Evolutionary conservation across 2,888 invertebrate species (phyloP), one percentile per base, ranked within the genome.

Genomic region (Oscheius myriophilus): DNA sequence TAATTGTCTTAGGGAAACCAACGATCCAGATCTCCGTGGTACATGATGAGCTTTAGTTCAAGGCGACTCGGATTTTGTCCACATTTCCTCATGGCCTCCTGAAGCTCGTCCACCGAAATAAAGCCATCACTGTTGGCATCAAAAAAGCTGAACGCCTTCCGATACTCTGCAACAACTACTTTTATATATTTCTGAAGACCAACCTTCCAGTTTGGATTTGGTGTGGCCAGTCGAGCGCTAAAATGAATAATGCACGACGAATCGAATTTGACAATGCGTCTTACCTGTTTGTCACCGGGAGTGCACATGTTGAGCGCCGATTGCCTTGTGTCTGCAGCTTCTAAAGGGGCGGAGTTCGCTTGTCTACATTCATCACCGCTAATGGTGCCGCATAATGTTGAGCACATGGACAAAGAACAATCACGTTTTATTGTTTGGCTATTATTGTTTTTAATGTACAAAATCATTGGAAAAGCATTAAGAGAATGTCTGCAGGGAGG

Each of bases 101-200:
- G 80, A 26, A 84, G 70, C 54, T 85, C 84, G 39, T 81, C 80
- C 16, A 74, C 74, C 21, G 84, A 83, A 58, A 85, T 84, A 59
- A 74, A 76, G 16, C 85, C 85, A 61, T 85, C 85, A 53, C 83
- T 78, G 72, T 85, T 85, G 18, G 79, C 81, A 64, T 85, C 85
- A 67, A 85, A 85, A 55, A 83, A 84, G 57, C 73, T 71, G 71
- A 85, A 85, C 2, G 85, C 84, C 21, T 76, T 69, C 51, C 76
- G 76, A 71, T 79, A 85, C 57, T 85, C 85, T 84, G 69, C 52
- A 76, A 39, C 23, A 46, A n/a, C 39, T 16, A 33, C n/a, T n/a
- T n/a, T n/a, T n/a, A n/a, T n/a, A n/a, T n/a, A n/a, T n/a, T n/a
- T n/a, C 18, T 4, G 18, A 18, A 33, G 16, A 55, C 33, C 21